A percentile compares a stretch with the other conserved stretches of the same genome.
Conservation (phyloP, 2,888 invertebrate genomes). For the Elegia similella region DNA sequence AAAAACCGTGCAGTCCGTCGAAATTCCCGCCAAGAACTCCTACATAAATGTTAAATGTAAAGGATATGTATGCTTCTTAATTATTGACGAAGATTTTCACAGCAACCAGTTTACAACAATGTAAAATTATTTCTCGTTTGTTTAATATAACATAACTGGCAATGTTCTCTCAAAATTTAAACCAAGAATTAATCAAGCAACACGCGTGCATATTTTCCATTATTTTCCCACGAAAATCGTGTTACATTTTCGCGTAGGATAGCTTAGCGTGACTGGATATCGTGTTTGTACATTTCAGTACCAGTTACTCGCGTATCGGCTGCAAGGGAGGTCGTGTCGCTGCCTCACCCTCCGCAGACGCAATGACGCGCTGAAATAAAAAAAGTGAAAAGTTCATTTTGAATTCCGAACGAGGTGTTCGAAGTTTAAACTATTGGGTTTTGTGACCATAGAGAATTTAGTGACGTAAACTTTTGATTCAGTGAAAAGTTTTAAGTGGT, state of each 20-base stretch:
- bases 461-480: not conserved
- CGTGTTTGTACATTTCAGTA: conserved; percentile 15
- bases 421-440: not conserved
- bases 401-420: conserved; percentile 2
- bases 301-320: conserved; percentile 16
- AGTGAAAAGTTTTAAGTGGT: not conserved
- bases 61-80: no score
- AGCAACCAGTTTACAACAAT: not conserved
- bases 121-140: not conserved
- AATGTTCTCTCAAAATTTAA: not conserved
- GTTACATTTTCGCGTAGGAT: conserved; percentile 10
- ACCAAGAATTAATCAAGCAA: not conserved
- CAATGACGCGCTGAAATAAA: not conserved
- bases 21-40: no score
- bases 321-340: conserved; percentile 2
- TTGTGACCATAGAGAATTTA: no score
- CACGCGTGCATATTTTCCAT: conserved; percentile 3
- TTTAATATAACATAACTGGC: not conserved
- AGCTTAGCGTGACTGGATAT: conserved; percentile 8
- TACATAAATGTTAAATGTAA: no score
- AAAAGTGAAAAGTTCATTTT: conserved; percentile 4
- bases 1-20: no score
- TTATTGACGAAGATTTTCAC: no score
- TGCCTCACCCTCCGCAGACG: not conserved
- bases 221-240: conserved; percentile 7